Evolutionary conservation across 2,888 invertebrate genomes (phyloP), one percentile per base, ranked within the genome.

Genomic region (Chrysomela aeneicollis): DNA sequence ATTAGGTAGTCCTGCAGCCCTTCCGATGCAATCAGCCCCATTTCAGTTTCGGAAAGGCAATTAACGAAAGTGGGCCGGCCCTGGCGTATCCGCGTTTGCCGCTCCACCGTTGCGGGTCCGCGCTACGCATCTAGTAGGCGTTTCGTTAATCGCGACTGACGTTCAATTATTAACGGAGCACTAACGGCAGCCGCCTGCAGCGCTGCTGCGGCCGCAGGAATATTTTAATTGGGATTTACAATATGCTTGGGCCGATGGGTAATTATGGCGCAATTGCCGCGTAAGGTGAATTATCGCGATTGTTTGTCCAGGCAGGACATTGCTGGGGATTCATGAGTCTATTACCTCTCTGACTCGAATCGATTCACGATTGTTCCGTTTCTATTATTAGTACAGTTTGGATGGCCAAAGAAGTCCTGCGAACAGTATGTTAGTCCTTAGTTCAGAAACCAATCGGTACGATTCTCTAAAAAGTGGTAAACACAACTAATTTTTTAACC

Each of bases 221-320:
- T 78, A 80, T 80, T 80, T 79, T 81, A 81, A 81, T 80, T 81
- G 79, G 79, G 80, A 81, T 80, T 79, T 80, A 80, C 79, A 75
- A 42, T 42, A 12, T 9, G 15, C 73, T 74, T 76, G 74, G 73
- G 72, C 73, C 74, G 75, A 73, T 26, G 6, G 26, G 26, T 6
- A 26, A 26, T 76, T 76, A 78, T 79, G 75, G 77, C 76, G 74
- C 75, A 73, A 76, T 79, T 78, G 78, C 78, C 79, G 75, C 76
- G 74, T 75, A 76, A 77, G 77, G 78, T 78, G 79, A 78, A 12
- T 80, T 79, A 79, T 76, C 76, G 59, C 69, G 37, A 70, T 68
- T 71, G 69, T 74, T 71, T 71, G 74, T 75, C n/a, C n/a, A n/a
- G n/a, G n/a, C n/a, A n/a, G n/a, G n/a, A n/a, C n/a, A n/a, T n/a